Conservation (phyloP, 1,140 invertebrate genomes). For the Antheraea mylitta region DNA sequence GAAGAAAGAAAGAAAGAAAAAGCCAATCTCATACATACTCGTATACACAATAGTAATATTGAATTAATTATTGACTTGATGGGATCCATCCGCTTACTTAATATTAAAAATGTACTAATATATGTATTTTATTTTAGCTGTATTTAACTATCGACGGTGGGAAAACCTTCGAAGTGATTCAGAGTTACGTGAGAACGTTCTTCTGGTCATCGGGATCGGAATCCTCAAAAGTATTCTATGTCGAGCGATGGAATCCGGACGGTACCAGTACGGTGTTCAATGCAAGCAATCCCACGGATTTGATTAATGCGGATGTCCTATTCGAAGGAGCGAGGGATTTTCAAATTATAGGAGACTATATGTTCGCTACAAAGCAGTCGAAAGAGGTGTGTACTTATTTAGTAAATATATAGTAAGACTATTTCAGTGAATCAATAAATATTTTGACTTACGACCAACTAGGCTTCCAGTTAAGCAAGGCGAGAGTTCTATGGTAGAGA, state of each 20-base stretch:
- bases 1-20: no score
- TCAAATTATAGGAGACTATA: constrained; percentile 89
- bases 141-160: constrained; percentile 89
- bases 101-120: no score
- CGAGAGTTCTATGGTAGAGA: no score
- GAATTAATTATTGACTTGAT: no score
- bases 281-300: constrained; percentile 60
- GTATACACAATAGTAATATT: no score
- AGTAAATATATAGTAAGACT: no score
- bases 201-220: constrained; percentile 82
- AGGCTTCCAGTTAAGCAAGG: no score
- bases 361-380: constrained; percentile 87
- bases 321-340: constrained; percentile 89
- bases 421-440: no score
- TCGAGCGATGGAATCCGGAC: constrained; percentile 84
- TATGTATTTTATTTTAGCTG: constrained; percentile 78
- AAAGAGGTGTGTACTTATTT: constrained; percentile 61
- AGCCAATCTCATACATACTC: no score
- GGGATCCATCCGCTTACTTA: no score
- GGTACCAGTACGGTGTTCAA: constrained; percentile 82
- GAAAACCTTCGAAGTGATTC: constrained; percentile 82
- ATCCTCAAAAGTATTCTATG: constrained; percentile 80
- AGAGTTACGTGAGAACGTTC: constrained; percentile 88
- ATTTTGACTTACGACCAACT: no score
- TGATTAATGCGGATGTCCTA: constrained; percentile 73